phyloP scores from a whole-genome alignment of 1,140 invertebrate genomes.

The Formica exsecta region DNA sequence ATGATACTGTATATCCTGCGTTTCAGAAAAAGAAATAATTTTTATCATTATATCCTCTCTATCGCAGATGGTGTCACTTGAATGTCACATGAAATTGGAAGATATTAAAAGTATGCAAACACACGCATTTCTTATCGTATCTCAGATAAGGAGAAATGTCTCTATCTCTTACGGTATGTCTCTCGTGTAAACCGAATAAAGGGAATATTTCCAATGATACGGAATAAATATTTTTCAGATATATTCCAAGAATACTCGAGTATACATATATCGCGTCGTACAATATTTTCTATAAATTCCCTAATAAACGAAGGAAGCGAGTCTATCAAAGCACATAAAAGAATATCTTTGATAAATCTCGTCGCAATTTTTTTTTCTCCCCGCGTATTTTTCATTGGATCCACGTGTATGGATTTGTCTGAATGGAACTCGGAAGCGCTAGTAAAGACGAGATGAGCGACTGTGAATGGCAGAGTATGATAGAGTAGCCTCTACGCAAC shows the following conservation, averaged over 20 bases:
- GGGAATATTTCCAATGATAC: neutral
- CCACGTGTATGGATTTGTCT: neutral
- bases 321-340: neutral
- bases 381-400: neutral
- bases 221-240: neutral
- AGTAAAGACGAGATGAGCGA: neutral
- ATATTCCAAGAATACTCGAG: too few species aligned
- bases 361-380: neutral
- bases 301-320: neutral
- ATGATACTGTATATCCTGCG: too few species aligned
- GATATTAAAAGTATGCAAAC: conserved; percentile 5
- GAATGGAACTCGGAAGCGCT: conserved; percentile 37
- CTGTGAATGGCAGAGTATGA: conserved; percentile 5
- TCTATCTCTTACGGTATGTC: neutral
- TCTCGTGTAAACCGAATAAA: neutral
- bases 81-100: neutral
- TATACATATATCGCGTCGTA: too few species aligned
- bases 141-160: neutral
- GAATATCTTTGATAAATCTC: neutral
- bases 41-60: neutral
- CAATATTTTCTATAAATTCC: neutral
- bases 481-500: conserved; percentile 25
- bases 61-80: too few species aligned
- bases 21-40: neutral
- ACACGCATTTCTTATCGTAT: neutral